A percentile compares a stretch with the other conserved stretches of the same genome.
These are phyloP conservation scores for Tragelaphus oryx DNA, from an alignment of 2,797 vertebrate genomes.

Conservation along the genomic window DNA sequence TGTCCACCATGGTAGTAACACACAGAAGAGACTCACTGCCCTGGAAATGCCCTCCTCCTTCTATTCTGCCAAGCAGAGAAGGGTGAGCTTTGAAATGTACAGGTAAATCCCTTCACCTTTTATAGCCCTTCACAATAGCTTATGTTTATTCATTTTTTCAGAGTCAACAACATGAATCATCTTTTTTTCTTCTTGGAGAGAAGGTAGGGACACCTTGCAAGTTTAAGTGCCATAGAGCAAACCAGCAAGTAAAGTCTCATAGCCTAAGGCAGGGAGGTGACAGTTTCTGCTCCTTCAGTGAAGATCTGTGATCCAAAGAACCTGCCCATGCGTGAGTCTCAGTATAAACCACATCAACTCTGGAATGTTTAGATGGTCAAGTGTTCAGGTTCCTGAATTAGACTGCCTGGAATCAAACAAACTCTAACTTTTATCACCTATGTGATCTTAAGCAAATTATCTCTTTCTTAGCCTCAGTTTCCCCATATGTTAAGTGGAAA, in stretches of 20 bases:
- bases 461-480: not conserved
- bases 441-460: not conserved
- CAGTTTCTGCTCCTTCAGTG: not conserved
- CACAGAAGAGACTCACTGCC: not conserved
- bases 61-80: not conserved
- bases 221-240: not conserved
- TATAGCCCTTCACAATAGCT: not conserved
- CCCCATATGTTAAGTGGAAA: not conserved
- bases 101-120: not conserved
- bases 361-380: not conserved
- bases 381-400: not conserved
- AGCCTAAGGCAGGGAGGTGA: no score
- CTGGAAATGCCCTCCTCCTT: not conserved
- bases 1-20: not conserved
- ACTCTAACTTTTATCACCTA: not conserved
- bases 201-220: not conserved
- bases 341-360: no score
- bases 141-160: not conserved
- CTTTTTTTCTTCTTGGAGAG: not conserved
- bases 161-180: not conserved
- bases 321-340: accelerated
- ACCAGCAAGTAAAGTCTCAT: not conserved
- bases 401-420: not conserved
- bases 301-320: not conserved
- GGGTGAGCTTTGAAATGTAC: not conserved